These are phyloP conservation scores for Thecocarcelia acutangulata DNA, from an alignment of 2,888 invertebrate genomes.

Conservation along the genomic window DNA sequence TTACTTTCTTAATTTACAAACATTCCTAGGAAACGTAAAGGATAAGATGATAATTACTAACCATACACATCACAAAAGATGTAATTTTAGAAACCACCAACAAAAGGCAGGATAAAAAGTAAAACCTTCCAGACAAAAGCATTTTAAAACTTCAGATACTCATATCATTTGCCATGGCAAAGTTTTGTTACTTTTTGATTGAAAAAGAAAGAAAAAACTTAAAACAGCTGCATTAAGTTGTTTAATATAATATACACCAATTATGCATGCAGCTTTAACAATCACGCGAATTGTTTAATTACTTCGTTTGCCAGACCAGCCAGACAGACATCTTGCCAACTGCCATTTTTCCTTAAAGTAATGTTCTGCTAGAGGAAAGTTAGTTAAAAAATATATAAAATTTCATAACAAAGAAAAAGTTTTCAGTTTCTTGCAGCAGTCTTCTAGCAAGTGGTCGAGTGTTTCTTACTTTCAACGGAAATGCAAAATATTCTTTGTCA, in stretches of 20 bases:
- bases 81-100: not conserved
- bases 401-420: slow-evolving; percentile 27
- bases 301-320: slow-evolving; percentile 33
- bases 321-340: slow-evolving; percentile 12
- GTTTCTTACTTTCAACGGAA: slow-evolving; percentile 38
- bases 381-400: slow-evolving; percentile 32
- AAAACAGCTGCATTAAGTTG: slow-evolving; percentile 36
- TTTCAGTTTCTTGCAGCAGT: slow-evolving; percentile 30
- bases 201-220: not conserved
- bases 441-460: slow-evolving; percentile 8
- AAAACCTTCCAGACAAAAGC: not conserved
- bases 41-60: slow-evolving; percentile 58
- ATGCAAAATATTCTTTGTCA: slow-evolving; percentile 10
- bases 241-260: slow-evolving; percentile 38
- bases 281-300: slow-evolving; percentile 66
- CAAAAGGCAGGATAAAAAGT: too few species aligned
- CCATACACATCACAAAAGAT: slow-evolving; percentile 25
- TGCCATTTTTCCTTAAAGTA: slow-evolving; percentile 40
- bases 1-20: slow-evolving; percentile 17
- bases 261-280: slow-evolving; percentile 50
- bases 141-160: slow-evolving; percentile 23
- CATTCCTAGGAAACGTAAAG: slow-evolving; percentile 9
- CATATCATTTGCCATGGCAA: too few species aligned
- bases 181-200: slow-evolving; percentile 23
- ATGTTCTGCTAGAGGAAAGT: slow-evolving; percentile 39